Base-by-base conservation (phyloP, 2,888 invertebrate species). In the Oegoconia quadripuncta region DNA sequence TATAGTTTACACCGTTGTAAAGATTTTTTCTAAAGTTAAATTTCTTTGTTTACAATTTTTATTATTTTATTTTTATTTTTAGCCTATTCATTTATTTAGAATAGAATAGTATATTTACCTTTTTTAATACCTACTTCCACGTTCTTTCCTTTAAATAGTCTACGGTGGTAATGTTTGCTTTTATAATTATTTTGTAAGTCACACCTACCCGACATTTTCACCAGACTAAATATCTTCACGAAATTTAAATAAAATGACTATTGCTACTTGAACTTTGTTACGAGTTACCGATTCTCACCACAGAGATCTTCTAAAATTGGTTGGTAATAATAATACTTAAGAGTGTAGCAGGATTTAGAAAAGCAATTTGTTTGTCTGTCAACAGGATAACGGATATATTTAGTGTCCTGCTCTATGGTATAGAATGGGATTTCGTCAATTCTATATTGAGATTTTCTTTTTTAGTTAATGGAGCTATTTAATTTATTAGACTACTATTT, bases 361-460 rank as follows among this genome's bases (percentile, higher is more conserved):
- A 71, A 67, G 64, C 64, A 74, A 83, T 84, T 78, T 77, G 78
- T 83, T 72, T 64, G 64, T 68, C 74, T 78, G 82, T 83, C 83
- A 78, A 62, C 76, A 55, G 57, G 64, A 59, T 67, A 62, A 63
- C 64, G 64, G 59, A 71, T 64, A 55, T 45, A 69, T 71, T 68
- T 67, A 63, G 63, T 60, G 62, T 47, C 53, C 48, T 59, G 55
- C 54, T 50, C 42, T 49, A 51, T 50, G 50, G 55, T 52, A 53
- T 48, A 50, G 52, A 52, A 48, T 50, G 36, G 44, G 30, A 50
- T 62, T 58, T 61, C 50, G 45, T 55, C 54, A 52, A 48, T 51
- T 59, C 64, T 67, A 67, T 54, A 55, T 64, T 64, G 56, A 47
- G 46, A 32, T 20, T 11, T 9, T 12, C 13, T 26, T 14, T 7